Conservation (phyloP, 2,888 invertebrate genomes). For the Epinotia demarniana region DNA sequence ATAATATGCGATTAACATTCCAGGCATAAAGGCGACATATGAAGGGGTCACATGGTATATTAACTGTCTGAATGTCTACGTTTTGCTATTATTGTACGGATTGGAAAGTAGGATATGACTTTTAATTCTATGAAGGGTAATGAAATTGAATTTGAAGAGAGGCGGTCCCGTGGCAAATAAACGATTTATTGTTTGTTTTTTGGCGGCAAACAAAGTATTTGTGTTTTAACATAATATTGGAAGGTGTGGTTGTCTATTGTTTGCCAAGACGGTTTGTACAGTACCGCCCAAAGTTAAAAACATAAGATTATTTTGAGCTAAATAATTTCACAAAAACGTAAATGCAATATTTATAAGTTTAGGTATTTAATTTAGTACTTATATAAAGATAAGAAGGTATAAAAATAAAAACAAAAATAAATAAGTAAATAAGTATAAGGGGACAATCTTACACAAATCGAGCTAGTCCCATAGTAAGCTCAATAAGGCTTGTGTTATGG, state of each 20-base stretch:
- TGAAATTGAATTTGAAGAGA: slow-evolving; percentile 8
- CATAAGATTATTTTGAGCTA: background rate
- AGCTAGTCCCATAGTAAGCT: no score
- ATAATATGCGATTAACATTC: slow-evolving; percentile 61
- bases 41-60: slow-evolving; percentile 36
- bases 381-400: no score
- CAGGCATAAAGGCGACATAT: slow-evolving; percentile 44
- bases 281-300: slow-evolving; percentile 9
- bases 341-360: background rate
- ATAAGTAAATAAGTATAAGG: no score
- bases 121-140: slow-evolving; percentile 15
- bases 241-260: slow-evolving; percentile 36
- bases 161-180: slow-evolving; percentile 17
- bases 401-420: no score
- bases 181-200: slow-evolving; percentile 8
- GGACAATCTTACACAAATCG: no score
- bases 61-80: slow-evolving; percentile 21
- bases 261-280: slow-evolving; percentile 10
- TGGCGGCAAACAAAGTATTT: background rate
- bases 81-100: slow-evolving; percentile 36
- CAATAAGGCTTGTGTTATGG: no score
- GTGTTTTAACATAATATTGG: slow-evolving; percentile 24
- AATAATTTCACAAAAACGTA: background rate
- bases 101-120: slow-evolving; percentile 38
- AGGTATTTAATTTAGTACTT: background rate